These are phyloP conservation scores for Drosophila peninsularis DNA, from an alignment of 2,888 invertebrate species.

Conservation along the genomic window DNA sequence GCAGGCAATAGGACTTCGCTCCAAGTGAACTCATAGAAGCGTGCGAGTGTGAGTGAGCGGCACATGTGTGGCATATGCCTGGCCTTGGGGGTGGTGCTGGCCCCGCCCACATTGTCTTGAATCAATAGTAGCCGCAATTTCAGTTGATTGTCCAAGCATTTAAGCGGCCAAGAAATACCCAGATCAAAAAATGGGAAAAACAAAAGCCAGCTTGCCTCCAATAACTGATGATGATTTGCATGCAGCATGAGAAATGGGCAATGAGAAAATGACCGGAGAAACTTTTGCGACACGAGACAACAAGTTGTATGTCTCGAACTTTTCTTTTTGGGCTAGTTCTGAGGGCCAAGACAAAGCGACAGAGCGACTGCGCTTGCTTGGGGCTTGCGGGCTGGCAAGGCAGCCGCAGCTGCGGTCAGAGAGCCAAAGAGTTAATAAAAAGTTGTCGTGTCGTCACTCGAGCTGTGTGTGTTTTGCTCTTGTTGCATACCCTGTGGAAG, in stretches of 20 bases:
- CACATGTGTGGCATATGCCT: conserved; percentile 55
- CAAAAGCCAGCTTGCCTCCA: background rate
- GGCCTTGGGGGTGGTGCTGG: background rate
- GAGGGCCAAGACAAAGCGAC: conserved; percentile 31
- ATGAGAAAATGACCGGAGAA: conserved; percentile 49
- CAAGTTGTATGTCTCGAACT: conserved; percentile 59
- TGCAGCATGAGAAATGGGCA: conserved; percentile 38
- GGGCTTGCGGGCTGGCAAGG: background rate
- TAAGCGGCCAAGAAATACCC: conserved; percentile 40
- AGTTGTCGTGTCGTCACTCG: conserved; percentile 55
- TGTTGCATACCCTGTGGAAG: conserved; percentile 1
- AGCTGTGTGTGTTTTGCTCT: conserved; percentile 16
- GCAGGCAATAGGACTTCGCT: conserved; percentile 37
- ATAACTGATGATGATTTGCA: conserved; percentile 52
- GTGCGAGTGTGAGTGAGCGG: background rate
- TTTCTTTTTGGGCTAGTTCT: conserved; percentile 26
- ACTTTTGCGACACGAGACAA: conserved; percentile 53
- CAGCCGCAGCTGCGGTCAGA: conserved; percentile 52
- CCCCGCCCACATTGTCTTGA: conserved; percentile 27
- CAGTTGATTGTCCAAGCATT: conserved; percentile 43
- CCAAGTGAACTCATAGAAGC: conserved; percentile 6
- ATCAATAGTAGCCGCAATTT: conserved; percentile 65
- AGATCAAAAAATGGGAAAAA: conserved; percentile 16
- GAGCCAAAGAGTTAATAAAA: conserved; percentile 77
- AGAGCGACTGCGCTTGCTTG: conserved; percentile 1